Conservation (phyloP, 1,140 invertebrate genomes). For the Cryptotermes secundus region DNA sequence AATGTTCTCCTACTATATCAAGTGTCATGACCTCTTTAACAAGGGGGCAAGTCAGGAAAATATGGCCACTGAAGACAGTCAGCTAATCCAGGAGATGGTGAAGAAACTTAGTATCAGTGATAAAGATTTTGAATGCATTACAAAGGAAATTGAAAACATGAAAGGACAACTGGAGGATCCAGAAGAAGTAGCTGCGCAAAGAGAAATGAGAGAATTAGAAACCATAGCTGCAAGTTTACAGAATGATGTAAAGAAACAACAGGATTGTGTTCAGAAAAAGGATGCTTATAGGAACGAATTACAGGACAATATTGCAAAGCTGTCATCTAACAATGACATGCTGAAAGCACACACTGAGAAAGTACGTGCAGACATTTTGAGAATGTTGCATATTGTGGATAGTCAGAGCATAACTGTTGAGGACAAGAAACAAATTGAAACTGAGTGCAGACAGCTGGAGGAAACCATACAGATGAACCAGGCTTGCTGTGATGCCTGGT, state of each 20-base stretch:
- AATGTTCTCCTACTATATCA: background rate
- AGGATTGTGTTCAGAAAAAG: background rate
- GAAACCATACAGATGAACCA: background rate
- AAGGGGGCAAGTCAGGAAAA: background rate
- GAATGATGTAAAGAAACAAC: background rate
- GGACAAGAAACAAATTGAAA: background rate
- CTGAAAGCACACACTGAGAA: background rate
- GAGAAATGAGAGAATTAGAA: background rate
- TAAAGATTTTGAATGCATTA: background rate
- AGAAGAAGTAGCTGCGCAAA: background rate
- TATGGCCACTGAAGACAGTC: background rate
- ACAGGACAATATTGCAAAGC: background rate
- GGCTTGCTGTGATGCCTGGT: too few species aligned
- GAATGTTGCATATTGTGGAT: background rate
- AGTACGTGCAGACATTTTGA: background rate
- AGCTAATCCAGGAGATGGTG: background rate
- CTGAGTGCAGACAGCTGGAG: background rate
- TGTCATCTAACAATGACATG: background rate
- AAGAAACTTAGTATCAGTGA: background rate
- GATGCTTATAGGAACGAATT: background rate
- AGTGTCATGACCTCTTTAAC: background rate
- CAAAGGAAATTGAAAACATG: background rate
- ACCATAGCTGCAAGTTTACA: too few species aligned
- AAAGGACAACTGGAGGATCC: background rate
- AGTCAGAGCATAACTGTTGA: background rate